A percentile compares a stretch with the other conserved stretches of the same genome.
phyloP scores from a whole-genome alignment of 2,888 invertebrate species.

The Podabrus alpinus region DNA sequence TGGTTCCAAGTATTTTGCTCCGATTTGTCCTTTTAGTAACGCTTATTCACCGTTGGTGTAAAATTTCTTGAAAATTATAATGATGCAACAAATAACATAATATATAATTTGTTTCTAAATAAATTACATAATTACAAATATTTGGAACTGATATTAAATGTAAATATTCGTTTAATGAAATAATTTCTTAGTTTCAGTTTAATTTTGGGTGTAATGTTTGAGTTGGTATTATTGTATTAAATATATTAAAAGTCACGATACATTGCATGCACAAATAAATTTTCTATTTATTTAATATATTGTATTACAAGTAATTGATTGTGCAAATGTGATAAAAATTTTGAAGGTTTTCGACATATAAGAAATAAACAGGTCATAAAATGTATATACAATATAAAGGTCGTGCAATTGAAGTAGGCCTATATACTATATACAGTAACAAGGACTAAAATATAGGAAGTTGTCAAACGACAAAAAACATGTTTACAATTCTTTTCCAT shows the following conservation, averaged over 20 bases:
- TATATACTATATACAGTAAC: conserved; percentile 21
- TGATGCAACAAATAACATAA: no score
- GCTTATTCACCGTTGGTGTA: background rate
- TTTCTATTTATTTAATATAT: background rate
- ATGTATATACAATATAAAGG: conserved; percentile 24
- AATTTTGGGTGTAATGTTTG: background rate
- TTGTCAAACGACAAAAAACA: conserved; percentile 5
- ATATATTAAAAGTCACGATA: background rate
- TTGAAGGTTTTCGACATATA: conserved; percentile 26
- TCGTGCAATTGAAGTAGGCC: conserved; percentile 20
- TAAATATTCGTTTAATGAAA: background rate
- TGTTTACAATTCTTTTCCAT: background rate
- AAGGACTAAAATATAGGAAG: conserved; percentile 29
- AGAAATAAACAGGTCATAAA: conserved; percentile 28
- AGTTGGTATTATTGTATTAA: background rate
- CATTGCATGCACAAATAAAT: background rate
- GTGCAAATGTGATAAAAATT: conserved; percentile 22
- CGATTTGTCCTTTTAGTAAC: background rate
- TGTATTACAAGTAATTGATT: background rate
- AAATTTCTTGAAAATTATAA: background rate
- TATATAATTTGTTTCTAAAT: background rate
- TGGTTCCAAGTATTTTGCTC: background rate
- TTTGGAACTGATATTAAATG: background rate
- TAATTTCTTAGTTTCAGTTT: background rate
- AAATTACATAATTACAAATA: background rate